These are phyloP conservation scores for Rattus rattus DNA, from an alignment of 2,113 vertebrate species.

Conservation along the genomic window DNA sequence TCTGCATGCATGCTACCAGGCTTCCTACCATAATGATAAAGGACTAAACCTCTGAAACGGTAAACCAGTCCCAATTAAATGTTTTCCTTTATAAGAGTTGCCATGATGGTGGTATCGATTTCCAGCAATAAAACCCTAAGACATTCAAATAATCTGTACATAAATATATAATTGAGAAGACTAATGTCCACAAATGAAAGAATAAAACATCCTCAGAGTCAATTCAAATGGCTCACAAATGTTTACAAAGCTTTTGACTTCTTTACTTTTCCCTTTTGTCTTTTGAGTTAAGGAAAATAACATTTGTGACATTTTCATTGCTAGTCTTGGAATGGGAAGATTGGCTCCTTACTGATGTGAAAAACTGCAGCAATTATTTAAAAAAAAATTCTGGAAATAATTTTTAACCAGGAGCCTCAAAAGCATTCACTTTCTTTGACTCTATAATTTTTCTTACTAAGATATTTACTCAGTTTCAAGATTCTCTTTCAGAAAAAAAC, in stretches of 20 bases:
- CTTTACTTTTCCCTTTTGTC: neutral
- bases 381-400: neutral
- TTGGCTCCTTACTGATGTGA: neutral
- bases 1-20: neutral
- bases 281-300: neutral
- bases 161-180: neutral
- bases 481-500: neutral
- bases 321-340: neutral
- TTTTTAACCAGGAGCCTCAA: neutral
- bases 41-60: neutral
- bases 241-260: neutral
- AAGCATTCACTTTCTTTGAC: neutral
- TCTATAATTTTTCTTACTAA: neutral
- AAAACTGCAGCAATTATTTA: neutral
- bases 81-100: neutral
- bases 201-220: neutral
- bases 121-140: neutral
- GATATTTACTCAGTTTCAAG: neutral
- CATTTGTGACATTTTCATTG: neutral
- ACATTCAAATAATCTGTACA: neutral
- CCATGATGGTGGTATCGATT: neutral
- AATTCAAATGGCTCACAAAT: neutral
- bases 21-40: neutral
- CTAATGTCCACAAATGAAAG: neutral
- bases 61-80: neutral